These are phyloP conservation scores for Knipowitschia caucasica DNA, from an alignment of 2,797 vertebrate genomes.

Conservation along the genomic window DNA sequence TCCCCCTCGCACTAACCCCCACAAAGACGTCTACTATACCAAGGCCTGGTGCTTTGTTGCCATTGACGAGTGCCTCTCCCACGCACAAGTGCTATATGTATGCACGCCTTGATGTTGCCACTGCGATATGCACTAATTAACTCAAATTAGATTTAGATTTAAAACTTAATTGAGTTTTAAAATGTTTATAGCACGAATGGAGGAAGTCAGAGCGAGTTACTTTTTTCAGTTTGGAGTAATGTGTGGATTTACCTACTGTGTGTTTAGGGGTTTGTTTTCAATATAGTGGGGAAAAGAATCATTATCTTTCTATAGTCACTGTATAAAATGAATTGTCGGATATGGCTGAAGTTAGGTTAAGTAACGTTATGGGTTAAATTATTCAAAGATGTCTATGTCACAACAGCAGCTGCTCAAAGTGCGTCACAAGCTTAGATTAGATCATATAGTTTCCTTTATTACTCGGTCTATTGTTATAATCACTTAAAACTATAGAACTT, in stretches of 20 bases:
- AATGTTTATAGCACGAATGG: conserved; percentile 6
- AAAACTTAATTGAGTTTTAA: conserved; percentile 15
- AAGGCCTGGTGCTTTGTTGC: conserved; percentile 57
- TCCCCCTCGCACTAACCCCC: conserved; percentile 52
- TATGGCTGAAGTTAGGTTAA: background rate
- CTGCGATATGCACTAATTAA: conserved; percentile 28
- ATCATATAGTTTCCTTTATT: too few relatives aligned
- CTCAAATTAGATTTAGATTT: conserved; percentile 19
- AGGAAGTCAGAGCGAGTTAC: conserved; percentile 8
- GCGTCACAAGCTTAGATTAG: too few relatives aligned
- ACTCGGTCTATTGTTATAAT: too few relatives aligned
- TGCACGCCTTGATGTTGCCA: conserved; percentile 18
- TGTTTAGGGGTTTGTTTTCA: background rate
- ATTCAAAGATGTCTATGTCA: too few relatives aligned
- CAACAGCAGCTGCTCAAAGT: too few relatives aligned
- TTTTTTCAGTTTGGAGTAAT: conserved; percentile 22
- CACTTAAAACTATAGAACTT: too few relatives aligned
- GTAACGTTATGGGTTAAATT: too few relatives aligned
- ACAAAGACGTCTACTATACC: conserved; percentile 34
- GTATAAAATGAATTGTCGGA: background rate
- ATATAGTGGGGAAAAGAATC: background rate
- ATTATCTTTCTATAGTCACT: background rate
- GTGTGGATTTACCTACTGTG: conserved; percentile 10
- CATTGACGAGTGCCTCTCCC: conserved; percentile 56
- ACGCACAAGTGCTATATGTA: conserved; percentile 32